Percentiles rank a stretch among this genome's conserved stretches.
These are phyloP conservation scores for Zygothrica quintamaculata DNA, from an alignment of 2,888 invertebrate genomes.

Conservation along the genomic window DNA sequence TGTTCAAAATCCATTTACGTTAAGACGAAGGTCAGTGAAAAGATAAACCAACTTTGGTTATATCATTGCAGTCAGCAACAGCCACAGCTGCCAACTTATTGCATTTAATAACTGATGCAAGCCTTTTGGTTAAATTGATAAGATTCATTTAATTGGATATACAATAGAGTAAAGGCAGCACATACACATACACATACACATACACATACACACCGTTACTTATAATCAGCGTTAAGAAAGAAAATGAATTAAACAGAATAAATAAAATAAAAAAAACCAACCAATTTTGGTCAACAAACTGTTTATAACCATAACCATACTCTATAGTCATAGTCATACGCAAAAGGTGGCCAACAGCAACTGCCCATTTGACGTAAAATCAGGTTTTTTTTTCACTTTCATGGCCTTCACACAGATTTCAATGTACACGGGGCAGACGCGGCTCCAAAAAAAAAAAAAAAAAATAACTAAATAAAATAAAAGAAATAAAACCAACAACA, in stretches of 20 bases:
- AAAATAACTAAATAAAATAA: too few species aligned
- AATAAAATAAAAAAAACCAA: slow-evolving; percentile 32
- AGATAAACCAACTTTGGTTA: slow-evolving; percentile 51
- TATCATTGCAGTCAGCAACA: slow-evolving; percentile 29
- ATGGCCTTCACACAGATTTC: slow-evolving; percentile 78
- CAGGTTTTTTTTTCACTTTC: slow-evolving; percentile 72
- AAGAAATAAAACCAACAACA: too few species aligned
- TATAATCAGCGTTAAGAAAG: not conserved
- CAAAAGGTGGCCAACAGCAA: slow-evolving; percentile 1
- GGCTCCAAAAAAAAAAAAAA: slow-evolving; percentile 8
- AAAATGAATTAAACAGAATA: slow-evolving; percentile 10
- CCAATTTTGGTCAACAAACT: slow-evolving; percentile 76
- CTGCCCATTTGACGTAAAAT: slow-evolving; percentile 41
- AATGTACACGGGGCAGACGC: slow-evolving; percentile 42
- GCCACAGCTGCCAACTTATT: slow-evolving; percentile 30
- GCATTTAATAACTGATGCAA: slow-evolving; percentile 15
- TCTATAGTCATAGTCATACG: slow-evolving; percentile 16
- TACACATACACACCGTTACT: not conserved
- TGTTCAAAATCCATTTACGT: slow-evolving; percentile 46
- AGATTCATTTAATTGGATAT: not conserved
- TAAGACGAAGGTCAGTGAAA: slow-evolving; percentile 61
- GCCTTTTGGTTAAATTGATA: not conserved
- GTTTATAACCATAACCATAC: slow-evolving; percentile 51
- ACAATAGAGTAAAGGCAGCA: not conserved
- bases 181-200: not conserved